Percentiles rank a stretch among this genome's conserved stretches.
phyloP scores from a whole-genome alignment of 2,888 invertebrate species.

The Hedychridium roseum region DNA sequence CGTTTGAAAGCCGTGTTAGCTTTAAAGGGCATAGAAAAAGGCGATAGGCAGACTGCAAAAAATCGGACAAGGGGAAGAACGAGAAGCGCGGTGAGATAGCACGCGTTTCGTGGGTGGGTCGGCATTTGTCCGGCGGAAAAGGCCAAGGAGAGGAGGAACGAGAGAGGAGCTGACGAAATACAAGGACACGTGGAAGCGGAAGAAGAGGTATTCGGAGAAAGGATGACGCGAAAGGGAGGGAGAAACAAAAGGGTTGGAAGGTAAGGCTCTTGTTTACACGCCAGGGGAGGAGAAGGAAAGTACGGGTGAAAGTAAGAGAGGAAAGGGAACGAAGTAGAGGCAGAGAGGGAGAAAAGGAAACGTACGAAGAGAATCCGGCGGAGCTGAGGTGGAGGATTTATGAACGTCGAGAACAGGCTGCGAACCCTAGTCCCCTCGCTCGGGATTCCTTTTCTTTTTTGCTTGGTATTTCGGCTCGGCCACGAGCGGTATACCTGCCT shows the following conservation, averaged over 20 bases:
- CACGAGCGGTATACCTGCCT: conserved; percentile 40
- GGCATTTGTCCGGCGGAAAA: too few species aligned
- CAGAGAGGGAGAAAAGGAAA: conserved; percentile 5
- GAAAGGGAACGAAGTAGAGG: conserved; percentile 5
- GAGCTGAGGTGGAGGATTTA: conserved; percentile 52
- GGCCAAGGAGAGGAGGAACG: too few species aligned
- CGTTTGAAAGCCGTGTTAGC: too few species aligned
- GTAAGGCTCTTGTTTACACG: conserved; percentile 2
- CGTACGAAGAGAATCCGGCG: conserved; percentile 13
- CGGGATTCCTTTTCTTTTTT: conserved; percentile 32
- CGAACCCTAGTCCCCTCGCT: conserved; percentile 42
- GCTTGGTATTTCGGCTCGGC: conserved; percentile 49
- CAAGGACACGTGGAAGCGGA: conserved; percentile 5
- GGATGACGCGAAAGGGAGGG: not conserved
- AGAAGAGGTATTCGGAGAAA: conserved; percentile 3
- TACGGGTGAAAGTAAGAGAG: not conserved
- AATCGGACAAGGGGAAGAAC: conserved; percentile 9
- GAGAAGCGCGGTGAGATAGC: conserved; percentile 11
- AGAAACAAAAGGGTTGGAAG: conserved; percentile 9
- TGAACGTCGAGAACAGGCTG: conserved; percentile 54
- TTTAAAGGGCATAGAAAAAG: too few species aligned
- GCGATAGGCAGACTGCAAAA: too few species aligned
- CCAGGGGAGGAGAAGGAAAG: too few species aligned
- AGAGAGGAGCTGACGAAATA: too few species aligned
- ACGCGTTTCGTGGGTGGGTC: too few species aligned